A percentile compares a stretch with the other conserved stretches of the same genome.
phyloP scores from a whole-genome alignment of 2,113 vertebrate species.

The Raja brachyura region DNA sequence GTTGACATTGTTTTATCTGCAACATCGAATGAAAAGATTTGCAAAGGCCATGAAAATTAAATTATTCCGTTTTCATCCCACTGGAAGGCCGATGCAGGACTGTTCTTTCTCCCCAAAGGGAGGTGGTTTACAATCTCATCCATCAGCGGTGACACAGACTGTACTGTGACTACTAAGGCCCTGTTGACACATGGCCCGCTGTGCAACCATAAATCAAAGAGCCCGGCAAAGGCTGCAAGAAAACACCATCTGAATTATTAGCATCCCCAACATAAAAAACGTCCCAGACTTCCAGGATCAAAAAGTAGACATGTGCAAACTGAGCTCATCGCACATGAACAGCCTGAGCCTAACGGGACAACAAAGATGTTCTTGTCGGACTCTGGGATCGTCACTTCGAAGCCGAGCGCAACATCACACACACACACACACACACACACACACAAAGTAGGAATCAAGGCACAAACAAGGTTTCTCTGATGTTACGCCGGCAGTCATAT shows the following conservation, averaged over 20 bases:
- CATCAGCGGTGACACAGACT: slow-evolving; percentile 14
- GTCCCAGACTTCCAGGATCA: background rate
- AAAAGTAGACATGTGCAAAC: slow-evolving; percentile 20
- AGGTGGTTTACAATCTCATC: slow-evolving; percentile 33
- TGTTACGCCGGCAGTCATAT: background rate
- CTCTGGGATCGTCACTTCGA: background rate
- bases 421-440: background rate
- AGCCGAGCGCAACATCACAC: slow-evolving; percentile 7
- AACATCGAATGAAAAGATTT: background rate
- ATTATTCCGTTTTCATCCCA: slow-evolving; percentile 18
- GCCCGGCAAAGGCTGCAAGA: slow-evolving; percentile 2
- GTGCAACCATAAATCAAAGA: slow-evolving; percentile 32
- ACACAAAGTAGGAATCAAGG: background rate
- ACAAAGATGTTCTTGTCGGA: slow-evolving; percentile 23
- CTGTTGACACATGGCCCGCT: slow-evolving; percentile 17
- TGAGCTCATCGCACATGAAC: background rate
- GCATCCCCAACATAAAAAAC: slow-evolving; percentile 26
- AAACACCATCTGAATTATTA: slow-evolving; percentile 36
- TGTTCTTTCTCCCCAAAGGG: background rate
- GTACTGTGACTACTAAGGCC: background rate
- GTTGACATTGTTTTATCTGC: background rate
- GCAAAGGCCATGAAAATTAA: slow-evolving; percentile 35
- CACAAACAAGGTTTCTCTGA: background rate
- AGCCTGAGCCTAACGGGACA: background rate
- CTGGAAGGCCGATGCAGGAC: background rate